Percentiles rank a stretch among this genome's conserved stretches.
These are phyloP conservation scores for Drosophila nigricruria DNA, from an alignment of 2,888 invertebrate species.

Conservation along the genomic window DNA sequence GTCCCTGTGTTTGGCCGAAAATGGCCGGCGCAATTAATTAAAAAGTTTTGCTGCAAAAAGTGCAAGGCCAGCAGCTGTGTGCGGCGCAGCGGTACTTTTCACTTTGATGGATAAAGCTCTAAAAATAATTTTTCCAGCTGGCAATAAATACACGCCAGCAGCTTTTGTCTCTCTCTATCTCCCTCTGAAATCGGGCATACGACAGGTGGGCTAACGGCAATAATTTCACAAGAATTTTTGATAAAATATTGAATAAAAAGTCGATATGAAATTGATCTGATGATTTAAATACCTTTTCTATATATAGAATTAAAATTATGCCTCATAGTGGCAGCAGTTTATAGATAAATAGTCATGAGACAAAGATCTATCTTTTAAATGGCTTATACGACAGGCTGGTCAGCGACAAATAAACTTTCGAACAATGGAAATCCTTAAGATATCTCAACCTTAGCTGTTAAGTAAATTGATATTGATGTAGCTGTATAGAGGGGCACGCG, in stretches of 20 bases:
- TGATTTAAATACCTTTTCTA: no score
- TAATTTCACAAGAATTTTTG: conserved; percentile 11
- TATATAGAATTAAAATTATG: neutral
- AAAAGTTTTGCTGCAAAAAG: conserved; percentile 67
- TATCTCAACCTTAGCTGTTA: neutral
- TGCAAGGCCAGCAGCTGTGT: conserved; percentile 22
- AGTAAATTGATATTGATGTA: neutral
- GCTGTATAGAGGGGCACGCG: neutral
- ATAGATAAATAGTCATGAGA: neutral
- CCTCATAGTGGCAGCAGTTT: neutral
- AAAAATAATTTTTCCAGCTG: conserved; percentile 55
- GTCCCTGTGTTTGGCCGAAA: conserved; percentile 51
- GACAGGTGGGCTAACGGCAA: conserved; percentile 29
- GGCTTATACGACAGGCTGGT: neutral
- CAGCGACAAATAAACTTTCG: neutral
- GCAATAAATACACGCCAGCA: conserved; percentile 3
- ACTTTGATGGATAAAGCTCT: conserved; percentile 34
- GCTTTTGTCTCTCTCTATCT: conserved; percentile 1
- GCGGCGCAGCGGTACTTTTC: neutral
- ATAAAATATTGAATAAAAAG: neutral
- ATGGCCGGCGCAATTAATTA: conserved; percentile 70
- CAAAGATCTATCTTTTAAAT: neutral
- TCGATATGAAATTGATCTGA: no score
- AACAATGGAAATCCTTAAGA: neutral
- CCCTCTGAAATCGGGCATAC: conserved; percentile 41